phyloP scores from a whole-genome alignment of 2,113 vertebrate genomes.

The Thunnus maccoyii region DNA sequence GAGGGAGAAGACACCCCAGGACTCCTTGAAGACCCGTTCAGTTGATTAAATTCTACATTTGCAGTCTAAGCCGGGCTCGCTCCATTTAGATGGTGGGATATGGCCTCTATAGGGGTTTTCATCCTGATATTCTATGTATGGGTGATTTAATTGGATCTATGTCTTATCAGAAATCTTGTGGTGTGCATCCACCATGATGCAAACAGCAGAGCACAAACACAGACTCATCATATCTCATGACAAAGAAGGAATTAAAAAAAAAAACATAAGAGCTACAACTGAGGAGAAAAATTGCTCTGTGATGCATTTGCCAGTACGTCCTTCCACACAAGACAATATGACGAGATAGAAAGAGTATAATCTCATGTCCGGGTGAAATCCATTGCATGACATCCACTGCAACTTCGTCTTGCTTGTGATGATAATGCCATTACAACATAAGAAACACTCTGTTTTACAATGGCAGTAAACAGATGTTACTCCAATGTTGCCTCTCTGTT shows the following conservation, averaged over 20 bases:
- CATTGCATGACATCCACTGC: not conserved
- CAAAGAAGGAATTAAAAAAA: constrained; percentile 9
- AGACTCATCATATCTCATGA: constrained; percentile 32
- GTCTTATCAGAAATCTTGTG: constrained; percentile 57
- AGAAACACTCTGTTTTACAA: too few relatives aligned
- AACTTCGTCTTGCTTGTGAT: not conserved
- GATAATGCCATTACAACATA: too few relatives aligned
- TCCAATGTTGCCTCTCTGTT: too few relatives aligned
- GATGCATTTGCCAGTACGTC: not conserved
- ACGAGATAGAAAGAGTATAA: not conserved
- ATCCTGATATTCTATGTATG: constrained; percentile 14
- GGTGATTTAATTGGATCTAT: constrained; percentile 65
- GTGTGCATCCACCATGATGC: constrained; percentile 20
- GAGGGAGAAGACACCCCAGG: not conserved
- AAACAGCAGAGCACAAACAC: constrained; percentile 27
- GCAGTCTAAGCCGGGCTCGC: constrained; percentile 37
- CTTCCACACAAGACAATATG: not conserved
- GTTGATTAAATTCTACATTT: constrained; percentile 60
- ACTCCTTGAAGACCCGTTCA: constrained; percentile 29
- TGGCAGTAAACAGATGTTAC: too few relatives aligned
- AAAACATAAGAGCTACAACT: constrained; percentile 10
- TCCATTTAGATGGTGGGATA: constrained; percentile 27
- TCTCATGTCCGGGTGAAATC: not conserved
- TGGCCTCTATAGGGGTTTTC: constrained; percentile 30
- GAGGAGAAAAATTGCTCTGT: not conserved